phyloP scores from a whole-genome alignment of 2,888 invertebrate species.

The Argyresthia albistria region DNA sequence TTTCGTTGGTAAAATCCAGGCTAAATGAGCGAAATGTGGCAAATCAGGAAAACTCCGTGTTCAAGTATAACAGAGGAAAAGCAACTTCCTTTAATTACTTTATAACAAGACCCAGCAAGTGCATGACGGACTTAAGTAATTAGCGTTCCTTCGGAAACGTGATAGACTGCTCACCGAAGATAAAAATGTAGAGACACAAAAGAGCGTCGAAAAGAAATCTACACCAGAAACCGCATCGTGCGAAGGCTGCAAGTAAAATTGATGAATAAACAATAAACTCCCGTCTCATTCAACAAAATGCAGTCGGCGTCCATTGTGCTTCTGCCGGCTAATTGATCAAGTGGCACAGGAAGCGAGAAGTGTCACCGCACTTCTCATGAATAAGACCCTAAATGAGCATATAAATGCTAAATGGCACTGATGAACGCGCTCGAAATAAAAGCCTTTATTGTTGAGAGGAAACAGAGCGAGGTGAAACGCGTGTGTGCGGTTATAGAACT shows the following conservation, averaged over 20 bases:
- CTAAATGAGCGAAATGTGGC: too few species aligned
- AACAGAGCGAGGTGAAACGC: slow-evolving; percentile 26
- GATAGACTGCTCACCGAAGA: too few species aligned
- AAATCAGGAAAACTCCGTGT: too few species aligned
- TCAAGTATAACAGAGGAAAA: too few species aligned
- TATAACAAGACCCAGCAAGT: too few species aligned
- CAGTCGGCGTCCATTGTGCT: background rate
- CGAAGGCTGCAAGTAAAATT: background rate
- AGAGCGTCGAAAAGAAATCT: too few species aligned
- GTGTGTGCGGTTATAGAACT: slow-evolving; percentile 15
- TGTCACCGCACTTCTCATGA: slow-evolving; percentile 37
- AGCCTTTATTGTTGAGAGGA: slow-evolving; percentile 27
- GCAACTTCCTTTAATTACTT: too few species aligned
- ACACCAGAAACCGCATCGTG: background rate
- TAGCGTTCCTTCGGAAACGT: too few species aligned
- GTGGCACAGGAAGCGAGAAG: slow-evolving; percentile 38
- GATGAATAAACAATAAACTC: background rate
- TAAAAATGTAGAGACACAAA: too few species aligned
- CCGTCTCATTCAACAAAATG: background rate
- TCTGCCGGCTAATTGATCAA: slow-evolving; percentile 44
- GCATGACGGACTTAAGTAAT: too few species aligned
- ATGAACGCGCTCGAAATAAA: slow-evolving; percentile 24
- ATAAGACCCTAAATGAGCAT: slow-evolving; percentile 51
- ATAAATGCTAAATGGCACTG: slow-evolving; percentile 31
- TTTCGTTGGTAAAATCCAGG: too few species aligned